These are phyloP conservation scores for Philereme vetulata DNA, from an alignment of 2,888 invertebrate genomes.

Conservation along the genomic window DNA sequence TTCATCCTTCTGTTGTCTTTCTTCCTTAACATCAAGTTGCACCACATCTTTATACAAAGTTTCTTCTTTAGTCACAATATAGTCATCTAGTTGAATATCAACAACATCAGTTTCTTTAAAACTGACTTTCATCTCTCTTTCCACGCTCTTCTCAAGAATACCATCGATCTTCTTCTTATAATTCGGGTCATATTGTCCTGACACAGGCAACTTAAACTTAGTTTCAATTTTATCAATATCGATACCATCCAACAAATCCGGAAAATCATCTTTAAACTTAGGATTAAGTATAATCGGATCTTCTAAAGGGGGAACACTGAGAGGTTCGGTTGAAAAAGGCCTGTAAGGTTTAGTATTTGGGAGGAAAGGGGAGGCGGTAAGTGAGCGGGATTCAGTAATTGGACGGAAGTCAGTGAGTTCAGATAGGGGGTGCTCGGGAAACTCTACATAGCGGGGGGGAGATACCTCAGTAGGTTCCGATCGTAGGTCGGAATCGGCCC, in stretches of 20 bases:
- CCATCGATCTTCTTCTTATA: constrained; percentile 35
- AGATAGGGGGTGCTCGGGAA: constrained; percentile 42
- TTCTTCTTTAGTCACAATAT: constrained; percentile 27
- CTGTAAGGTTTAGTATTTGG: constrained; percentile 59
- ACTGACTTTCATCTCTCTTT: constrained; percentile 21
- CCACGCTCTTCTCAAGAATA: constrained; percentile 25
- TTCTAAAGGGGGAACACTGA: constrained; percentile 64
- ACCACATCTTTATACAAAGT: too few species aligned
- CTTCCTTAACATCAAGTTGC: not conserved
- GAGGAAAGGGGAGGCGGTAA: constrained; percentile 60
- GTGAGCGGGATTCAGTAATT: constrained; percentile 47
- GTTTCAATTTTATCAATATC: constrained; percentile 48
- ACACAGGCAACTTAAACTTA: constrained; percentile 68
- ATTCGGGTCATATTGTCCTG: constrained; percentile 69
- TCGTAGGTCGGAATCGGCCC: constrained; percentile 69
- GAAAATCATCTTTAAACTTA: constrained; percentile 61
- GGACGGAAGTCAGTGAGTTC: constrained; percentile 32
- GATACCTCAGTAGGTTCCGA: constrained; percentile 72
- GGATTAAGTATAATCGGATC: constrained; percentile 70
- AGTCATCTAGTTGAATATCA: constrained; percentile 20
- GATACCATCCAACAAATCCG: constrained; percentile 38
- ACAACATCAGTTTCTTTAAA: constrained; percentile 1
- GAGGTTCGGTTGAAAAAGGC: constrained; percentile 68
- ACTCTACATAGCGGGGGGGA: constrained; percentile 42
- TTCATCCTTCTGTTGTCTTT: constrained; percentile 33